Evolutionary conservation across 64 coral and sea anemone species (phyloP), one percentile per base, ranked within the genome.

Genomic region (Dendronephthya gigantea): DNA sequence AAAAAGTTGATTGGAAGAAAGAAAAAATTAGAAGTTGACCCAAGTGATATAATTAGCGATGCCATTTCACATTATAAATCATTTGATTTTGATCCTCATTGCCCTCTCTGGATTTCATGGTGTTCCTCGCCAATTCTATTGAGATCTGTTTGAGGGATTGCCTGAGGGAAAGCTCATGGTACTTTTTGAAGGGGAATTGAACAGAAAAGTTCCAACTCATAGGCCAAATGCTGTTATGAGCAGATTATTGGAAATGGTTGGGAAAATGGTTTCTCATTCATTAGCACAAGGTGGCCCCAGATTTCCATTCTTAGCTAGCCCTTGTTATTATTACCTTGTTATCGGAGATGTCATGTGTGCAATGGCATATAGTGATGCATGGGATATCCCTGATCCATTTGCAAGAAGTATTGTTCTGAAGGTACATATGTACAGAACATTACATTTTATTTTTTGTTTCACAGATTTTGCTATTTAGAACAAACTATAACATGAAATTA

Each of bases 321-420:
- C 86, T 23, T 87, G 86, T 31, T 87, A 76, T 40, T 87, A 87
- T 50, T 88, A 88, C 49, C 49, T 88, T 4, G 87, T 88, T 2
- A 88, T 76, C 62, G 87, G 87, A 59, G 79, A 86, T 68, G 49
- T 90, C n/a, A 86, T 86, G 84, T 86, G 74, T 86, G 89, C 89
- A 9, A 39, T 86, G 68, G 89, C 89, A 6, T 90, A 90, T 49
- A 85, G 89, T 28, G 48, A 90, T 37, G 45, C 28, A 39, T 82
- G 62, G 84, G 89, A 90, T 36, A 90, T 90, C 40, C 89, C 89
- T 81, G 89, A 90, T 82, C 33, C 40, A 15, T 35, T 22, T 13
- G 31, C 89, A 74, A 85, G 89, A 25, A 81, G 81, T 75, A 82
- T 81, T 27, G 48, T 86, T 28, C 72, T 74, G 25, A 39, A 82